These are phyloP conservation scores for Tragopan temminckii DNA, from an alignment of 2,797 vertebrate genomes.

Conservation along the genomic window DNA sequence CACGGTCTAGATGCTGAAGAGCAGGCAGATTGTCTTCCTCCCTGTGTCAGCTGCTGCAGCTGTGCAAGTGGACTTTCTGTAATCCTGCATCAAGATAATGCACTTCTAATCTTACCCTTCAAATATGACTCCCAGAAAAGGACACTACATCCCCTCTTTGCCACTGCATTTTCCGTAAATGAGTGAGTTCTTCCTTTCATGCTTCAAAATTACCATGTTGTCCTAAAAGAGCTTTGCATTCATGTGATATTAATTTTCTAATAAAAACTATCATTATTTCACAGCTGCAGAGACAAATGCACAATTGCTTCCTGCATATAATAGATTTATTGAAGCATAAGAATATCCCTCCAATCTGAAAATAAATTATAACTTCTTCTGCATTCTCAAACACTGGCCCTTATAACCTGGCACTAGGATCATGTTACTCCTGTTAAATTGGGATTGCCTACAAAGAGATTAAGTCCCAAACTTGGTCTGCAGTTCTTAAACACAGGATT, in stretches of 20 bases:
- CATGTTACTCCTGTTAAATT: conserved; percentile 30
- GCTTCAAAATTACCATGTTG: background rate
- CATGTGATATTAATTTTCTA: conserved; percentile 45
- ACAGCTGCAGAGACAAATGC: background rate
- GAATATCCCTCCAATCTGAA: conserved; percentile 7
- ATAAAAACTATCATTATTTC: conserved; percentile 22
- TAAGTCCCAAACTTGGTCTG: background rate
- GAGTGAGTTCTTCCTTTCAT: background rate
- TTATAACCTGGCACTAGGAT: background rate
- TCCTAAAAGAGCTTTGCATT: background rate
- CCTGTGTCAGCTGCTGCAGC: conserved; percentile 17
- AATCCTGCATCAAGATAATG: conserved; percentile 47
- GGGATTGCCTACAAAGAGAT: background rate
- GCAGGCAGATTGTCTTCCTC: conserved; percentile 11
- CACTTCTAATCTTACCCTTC: conserved; percentile 46
- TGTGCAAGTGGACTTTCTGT: conserved; percentile 26
- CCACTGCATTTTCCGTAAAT: conserved; percentile 21
- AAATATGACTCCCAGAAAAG: conserved; percentile 50
- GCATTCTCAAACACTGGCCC: background rate
- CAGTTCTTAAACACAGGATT: conserved; percentile 7
- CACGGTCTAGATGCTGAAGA: background rate
- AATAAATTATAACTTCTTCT: conserved; percentile 7
- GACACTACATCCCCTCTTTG: background rate
- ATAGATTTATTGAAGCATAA: conserved; percentile 23
- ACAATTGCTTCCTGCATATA: background rate